These are phyloP conservation scores for Notoglanidium macrostoma DNA, from an alignment of 2,797 vertebrate genomes.

Conservation along the genomic window DNA sequence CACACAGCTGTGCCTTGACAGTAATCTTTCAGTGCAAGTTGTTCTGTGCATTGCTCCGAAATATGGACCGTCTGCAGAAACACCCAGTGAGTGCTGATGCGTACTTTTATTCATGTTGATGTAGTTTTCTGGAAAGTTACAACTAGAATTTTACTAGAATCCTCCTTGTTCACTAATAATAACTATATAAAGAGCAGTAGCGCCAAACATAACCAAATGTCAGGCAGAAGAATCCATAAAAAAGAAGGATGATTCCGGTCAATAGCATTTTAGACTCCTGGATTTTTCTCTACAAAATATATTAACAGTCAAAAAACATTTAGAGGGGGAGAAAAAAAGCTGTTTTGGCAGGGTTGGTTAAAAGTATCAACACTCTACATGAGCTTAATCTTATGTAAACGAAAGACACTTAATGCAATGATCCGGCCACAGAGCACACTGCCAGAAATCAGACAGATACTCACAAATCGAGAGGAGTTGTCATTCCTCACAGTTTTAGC, in stretches of 20 bases:
- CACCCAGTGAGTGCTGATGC: slow-evolving; percentile 34
- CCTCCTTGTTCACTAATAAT: slow-evolving; percentile 16
- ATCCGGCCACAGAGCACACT: slow-evolving; percentile 34
- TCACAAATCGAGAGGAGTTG: slow-evolving; percentile 99
- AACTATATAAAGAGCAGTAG: slow-evolving; percentile 39
- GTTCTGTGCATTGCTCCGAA: background rate
- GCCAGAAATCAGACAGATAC: slow-evolving; percentile 67
- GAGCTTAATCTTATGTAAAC: slow-evolving; percentile 52
- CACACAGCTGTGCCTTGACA: background rate
- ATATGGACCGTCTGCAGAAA: slow-evolving; percentile 9
- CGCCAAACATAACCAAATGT: slow-evolving; percentile 32
- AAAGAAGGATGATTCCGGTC: background rate
- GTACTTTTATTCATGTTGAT: slow-evolving; percentile 45
- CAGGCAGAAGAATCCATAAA: slow-evolving; percentile 12
- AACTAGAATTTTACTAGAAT: slow-evolving; percentile 45
- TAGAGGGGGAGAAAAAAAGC: background rate
- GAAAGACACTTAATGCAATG: slow-evolving; percentile 9
- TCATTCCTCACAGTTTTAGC: slow-evolving; percentile 98
- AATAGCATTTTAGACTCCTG: background rate
- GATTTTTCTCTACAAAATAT: slow-evolving; percentile 6
- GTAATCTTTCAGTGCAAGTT: background rate
- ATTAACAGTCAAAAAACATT: background rate
- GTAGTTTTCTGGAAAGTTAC: slow-evolving; percentile 40
- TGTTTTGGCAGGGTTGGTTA: slow-evolving; percentile 15
- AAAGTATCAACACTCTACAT: slow-evolving; percentile 52